Percentiles rank a stretch among this genome's conserved stretches.
Evolutionary conservation across 2,797 vertebrate genomes (phyloP).

Genomic region (Gymnopithys bicolor): DNA sequence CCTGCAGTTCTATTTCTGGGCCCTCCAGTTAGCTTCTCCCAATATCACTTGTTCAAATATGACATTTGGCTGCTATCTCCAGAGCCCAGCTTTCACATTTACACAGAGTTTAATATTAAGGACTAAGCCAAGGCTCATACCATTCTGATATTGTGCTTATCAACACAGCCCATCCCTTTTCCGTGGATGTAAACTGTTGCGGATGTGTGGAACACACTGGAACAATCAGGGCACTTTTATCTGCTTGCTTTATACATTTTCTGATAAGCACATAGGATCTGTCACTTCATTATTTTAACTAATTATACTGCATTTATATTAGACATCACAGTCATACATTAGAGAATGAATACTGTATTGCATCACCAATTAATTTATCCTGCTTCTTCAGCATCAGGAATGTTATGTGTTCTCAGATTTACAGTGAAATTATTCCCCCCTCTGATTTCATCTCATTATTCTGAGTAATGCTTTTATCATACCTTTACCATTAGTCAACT

Average conservation of each 20-base stretch:
- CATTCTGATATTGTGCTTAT: constrained; percentile 63
- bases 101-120: constrained; percentile 59
- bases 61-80: constrained; percentile 67
- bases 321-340: not conserved
- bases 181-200: constrained; percentile 31
- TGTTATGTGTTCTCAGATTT: not conserved
- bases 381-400: not conserved
- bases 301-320: not conserved
- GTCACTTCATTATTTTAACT: constrained; percentile 18
- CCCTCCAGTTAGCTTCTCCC: constrained; percentile 29
- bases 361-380: not conserved
- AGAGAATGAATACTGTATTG: not conserved
- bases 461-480: constrained; percentile 29
- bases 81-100: constrained; percentile 67
- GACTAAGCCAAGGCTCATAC: constrained; percentile 43
- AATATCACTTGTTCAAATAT: constrained; percentile 63
- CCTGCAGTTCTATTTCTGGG: constrained; percentile 35
- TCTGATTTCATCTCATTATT: constrained; percentile 36
- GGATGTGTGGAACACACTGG: not conserved
- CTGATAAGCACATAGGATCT: not conserved
- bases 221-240: constrained; percentile 7
- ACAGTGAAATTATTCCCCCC: not conserved
- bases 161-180: constrained; percentile 47
- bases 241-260: not conserved
- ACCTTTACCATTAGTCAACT: not conserved